Base-by-base conservation (phyloP, 2,113 vertebrate genomes). In the Girardinichthys multiradiatus region DNA sequence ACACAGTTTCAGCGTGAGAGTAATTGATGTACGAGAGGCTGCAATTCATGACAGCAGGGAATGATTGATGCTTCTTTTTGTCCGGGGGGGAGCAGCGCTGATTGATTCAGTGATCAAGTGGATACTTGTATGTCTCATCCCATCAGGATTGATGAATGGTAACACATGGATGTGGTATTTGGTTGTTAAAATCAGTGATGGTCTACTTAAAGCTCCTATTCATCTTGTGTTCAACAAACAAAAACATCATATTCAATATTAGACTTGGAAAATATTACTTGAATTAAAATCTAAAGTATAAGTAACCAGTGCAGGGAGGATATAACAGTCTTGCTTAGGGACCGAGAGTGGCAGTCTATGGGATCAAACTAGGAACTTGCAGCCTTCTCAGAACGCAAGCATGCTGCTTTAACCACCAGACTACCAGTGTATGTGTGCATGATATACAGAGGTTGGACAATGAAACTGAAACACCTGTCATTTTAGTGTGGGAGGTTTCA, bases 11-110 rank as follows among this genome's bases (percentile, higher is more conserved):
- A 9, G 30, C 58, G 24, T 15, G 30, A 71, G 58, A 8, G 64
- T 39, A 21, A 77, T 51, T 0, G 26, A 79, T 65, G 72, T 70
- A 45, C 58, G n/a, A 76, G 57, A 39, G 42, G 14, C 8, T 12
- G 72, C 72, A 24, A 28, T 68, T 24, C 31, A 28, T 0, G 1
- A 33, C 39, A 78, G 15, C 35, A 57, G 15, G 26, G 29, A 70
- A 37, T 76, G 79, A 86, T 70, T 62, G 79, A 87, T 81, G 70
- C 29, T 26, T 21, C 45, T 73, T 29, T 82, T 21, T 62, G n/a
- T 37, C 5, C 29, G 35, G 24, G 19, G 14, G 66, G 14, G 67
- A 63, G 42, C 37, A 62, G 42, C 72, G 67, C 9, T 35, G 70
- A 77, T 70, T 73, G 72, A 60, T 42, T 64, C 30, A 74, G 39